A percentile compares a stretch with the other conserved stretches of the same genome.
Conservation (phyloP, 2,113 vertebrate genomes). For the Brienomyrus longianalis region DNA sequence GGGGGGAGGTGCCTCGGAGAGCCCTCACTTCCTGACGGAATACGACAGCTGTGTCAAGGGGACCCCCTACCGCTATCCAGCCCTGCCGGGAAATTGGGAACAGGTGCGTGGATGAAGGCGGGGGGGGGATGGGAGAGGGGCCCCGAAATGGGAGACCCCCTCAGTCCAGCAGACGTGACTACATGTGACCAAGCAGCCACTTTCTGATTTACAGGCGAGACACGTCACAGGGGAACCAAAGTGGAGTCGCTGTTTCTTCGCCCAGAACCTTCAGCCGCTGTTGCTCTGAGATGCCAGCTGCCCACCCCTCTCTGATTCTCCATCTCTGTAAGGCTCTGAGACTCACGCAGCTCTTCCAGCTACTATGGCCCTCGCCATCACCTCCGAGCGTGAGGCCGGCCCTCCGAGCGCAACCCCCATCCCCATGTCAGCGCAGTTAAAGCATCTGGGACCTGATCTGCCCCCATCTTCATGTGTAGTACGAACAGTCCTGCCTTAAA, state of each 20-base stretch:
- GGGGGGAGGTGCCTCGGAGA: slow-evolving; percentile 6
- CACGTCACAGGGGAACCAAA: background rate
- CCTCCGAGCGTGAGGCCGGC: background rate
- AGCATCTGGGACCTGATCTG: background rate
- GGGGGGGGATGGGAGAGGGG: slow-evolving; percentile 28
- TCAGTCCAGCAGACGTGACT: background rate
- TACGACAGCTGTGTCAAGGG: slow-evolving; percentile 36
- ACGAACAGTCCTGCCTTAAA: too few species aligned
- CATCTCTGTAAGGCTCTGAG: background rate
- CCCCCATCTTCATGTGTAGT: too few species aligned
- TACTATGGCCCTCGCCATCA: background rate
- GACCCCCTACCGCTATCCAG: slow-evolving; percentile 16
- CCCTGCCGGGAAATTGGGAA: slow-evolving; percentile 40
- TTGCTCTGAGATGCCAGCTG: background rate
- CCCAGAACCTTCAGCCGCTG: background rate
- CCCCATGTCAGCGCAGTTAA: background rate
- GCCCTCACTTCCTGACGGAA: slow-evolving; percentile 26
- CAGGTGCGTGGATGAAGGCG: slow-evolving; percentile 44
- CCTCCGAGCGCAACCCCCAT: background rate
- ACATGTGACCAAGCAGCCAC: background rate
- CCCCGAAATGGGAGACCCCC: slow-evolving; percentile 28
- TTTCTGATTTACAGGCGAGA: background rate
- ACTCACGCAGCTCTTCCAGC: background rate
- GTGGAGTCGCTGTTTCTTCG: background rate
- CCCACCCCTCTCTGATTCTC: background rate